phyloP scores from a whole-genome alignment of 37 sponge, comb jelly and placozoan genomes.

The Dysidea cf. avara region DNA sequence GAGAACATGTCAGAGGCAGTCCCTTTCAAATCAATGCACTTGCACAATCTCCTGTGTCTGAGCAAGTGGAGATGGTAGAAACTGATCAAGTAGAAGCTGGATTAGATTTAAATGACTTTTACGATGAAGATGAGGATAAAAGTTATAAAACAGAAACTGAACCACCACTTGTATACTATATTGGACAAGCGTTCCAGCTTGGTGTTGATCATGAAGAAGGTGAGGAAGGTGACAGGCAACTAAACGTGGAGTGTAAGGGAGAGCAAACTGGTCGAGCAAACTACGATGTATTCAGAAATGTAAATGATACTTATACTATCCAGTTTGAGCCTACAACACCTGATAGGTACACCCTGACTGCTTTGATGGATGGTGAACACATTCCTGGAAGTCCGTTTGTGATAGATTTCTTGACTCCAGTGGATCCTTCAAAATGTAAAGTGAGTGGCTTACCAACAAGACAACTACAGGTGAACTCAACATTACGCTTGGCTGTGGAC shows the following conservation, averaged over 20 bases:
- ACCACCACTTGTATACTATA: too few species aligned
- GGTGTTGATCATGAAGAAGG: too few species aligned
- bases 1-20: too few species aligned
- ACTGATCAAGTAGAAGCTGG: too few species aligned
- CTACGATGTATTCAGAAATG: background rate
- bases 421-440: too few species aligned
- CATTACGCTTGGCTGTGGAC: constrained; percentile 8
- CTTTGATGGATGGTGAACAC: constrained; percentile 8
- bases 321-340: constrained; percentile 23
- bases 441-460: constrained; percentile 45
- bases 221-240: background rate
- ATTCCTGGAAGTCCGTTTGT: constrained; percentile 25
- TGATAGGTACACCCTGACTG: constrained; percentile 31
- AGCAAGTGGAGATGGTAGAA: too few species aligned
- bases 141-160: background rate
- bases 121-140: too few species aligned
- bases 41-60: too few species aligned
- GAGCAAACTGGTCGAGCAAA: constrained; percentile 21
- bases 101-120: too few species aligned
- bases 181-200: too few species aligned
- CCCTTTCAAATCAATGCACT: too few species aligned
- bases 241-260: constrained; percentile 46
- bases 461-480: background rate
- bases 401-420: constrained; percentile 19
- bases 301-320: background rate